Evolutionary conservation across 2,113 vertebrate genomes (phyloP), one percentile per base, ranked within the genome.

Genomic region (Rafetus swinhoei): DNA sequence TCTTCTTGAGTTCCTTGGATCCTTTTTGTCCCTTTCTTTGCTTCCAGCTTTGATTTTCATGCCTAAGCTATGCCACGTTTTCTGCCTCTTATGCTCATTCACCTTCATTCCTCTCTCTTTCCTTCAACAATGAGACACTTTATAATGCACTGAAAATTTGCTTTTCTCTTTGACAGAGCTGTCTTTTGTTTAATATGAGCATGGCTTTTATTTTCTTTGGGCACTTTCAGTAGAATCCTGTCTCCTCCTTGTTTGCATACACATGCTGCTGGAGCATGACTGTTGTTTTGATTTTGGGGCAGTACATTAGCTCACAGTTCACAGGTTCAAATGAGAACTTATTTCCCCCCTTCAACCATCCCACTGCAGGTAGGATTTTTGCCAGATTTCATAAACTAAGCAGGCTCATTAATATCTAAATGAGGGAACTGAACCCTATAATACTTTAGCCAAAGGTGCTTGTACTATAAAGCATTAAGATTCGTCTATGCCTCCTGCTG

Each of bases 71-170:
- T 59, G 81, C 77, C 85, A 80, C 80, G 93, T 88, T 96, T 96
- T 92, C 86, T 96, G 32, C 94, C 91, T 88, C 88, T 96, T 93
- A 84, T 79, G 91, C 92, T 96, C 92, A 93, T 95, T 97, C 96
- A 92, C 88, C 91, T 87, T 84, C 72, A 45, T 22, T 94, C 91
- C 88, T 77, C 85, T 72, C 79, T 88, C 82, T 95, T 96, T 94
- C 60, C 56, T 94, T 92, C 79, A 88, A 81, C 21, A 90, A 59
- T 82, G 92, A 77, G 57, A 90, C 72, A 90, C 45, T 95, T 95
- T 82, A 56, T 74, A 76, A 22, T 89, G 27, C 83, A 79, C 9
- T 50, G 15, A 86, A 45, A 84, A 93, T 87, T 91, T 87, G 4
- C n/a, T 95, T 93, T 95, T 24, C 21, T 79, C 57, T 50, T 62